Evolutionary conservation across 2,113 vertebrate genomes (phyloP).

Genomic region (Epinephelus moara): DNA sequence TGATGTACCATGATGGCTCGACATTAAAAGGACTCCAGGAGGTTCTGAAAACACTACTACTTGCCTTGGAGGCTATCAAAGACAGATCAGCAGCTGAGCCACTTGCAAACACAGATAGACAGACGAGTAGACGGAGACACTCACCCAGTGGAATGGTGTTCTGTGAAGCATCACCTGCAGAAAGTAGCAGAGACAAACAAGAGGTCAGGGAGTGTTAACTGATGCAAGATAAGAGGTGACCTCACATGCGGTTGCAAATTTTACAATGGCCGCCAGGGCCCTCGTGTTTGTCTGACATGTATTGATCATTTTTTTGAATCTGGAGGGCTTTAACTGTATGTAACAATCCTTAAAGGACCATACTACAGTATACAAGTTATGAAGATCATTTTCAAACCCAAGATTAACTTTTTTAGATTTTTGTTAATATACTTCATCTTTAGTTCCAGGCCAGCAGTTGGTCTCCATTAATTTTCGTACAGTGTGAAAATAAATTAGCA

Average conservation of each 20-base stretch:
- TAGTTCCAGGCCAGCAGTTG: not conserved
- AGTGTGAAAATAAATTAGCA: not conserved
- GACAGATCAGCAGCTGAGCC: conserved; percentile 42
- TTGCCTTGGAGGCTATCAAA: conserved; percentile 31
- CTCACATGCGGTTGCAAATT: not conserved
- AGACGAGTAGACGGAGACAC: conserved; percentile 40
- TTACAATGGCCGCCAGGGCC: not conserved
- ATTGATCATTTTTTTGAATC: not conserved
- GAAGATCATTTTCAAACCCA: too few species aligned
- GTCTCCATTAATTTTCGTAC: not conserved
- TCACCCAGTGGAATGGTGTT: conserved; percentile 80
- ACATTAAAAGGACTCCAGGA: conserved; percentile 33
- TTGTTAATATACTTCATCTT: too few species aligned
- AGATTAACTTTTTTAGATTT: not conserved
- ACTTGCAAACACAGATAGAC: conserved; percentile 14
- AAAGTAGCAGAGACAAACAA: conserved; percentile 50
- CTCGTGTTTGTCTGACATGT: not conserved
- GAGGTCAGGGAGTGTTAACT: conserved; percentile 37
- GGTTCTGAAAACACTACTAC: conserved; percentile 1
- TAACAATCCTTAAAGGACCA: not conserved
- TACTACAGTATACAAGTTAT: not conserved
- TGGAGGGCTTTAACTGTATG: not conserved
- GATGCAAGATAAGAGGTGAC: conserved; percentile 30
- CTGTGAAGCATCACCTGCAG: conserved; percentile 79
- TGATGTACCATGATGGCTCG: conserved; percentile 31